phyloP scores from a whole-genome alignment of 1,140 invertebrate genomes.

The Drosophila carrolli region DNA sequence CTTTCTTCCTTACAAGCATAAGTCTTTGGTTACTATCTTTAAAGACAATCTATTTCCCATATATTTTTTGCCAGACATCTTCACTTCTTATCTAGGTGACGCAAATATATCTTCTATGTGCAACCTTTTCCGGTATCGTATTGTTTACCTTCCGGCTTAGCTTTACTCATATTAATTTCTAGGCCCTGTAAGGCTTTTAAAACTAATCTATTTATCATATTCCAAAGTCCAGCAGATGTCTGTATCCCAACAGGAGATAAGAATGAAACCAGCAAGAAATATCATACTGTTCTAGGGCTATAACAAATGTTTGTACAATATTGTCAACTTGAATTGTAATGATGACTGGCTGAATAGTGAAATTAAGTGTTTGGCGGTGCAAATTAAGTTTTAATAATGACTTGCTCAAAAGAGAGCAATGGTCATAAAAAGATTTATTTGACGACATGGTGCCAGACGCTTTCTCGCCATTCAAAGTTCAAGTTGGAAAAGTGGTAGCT shows the following conservation, averaged over 20 bases:
- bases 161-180: too few species aligned
- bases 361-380: not conserved
- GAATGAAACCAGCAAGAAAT: not conserved
- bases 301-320: not conserved
- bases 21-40: too few species aligned
- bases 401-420: not conserved
- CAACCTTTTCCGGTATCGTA: not conserved
- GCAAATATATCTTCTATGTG: not conserved
- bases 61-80: not conserved
- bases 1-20: too few species aligned
- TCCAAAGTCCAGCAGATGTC: not conserved
- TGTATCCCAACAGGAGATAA: not conserved
- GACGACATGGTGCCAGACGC: not conserved
- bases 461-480: slow-evolving; percentile 18
- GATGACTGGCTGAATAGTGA: not conserved
- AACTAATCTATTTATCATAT: not conserved
- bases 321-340: not conserved
- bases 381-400: slow-evolving; percentile 1
- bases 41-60: too few species aligned
- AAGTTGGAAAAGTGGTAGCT: not conserved
- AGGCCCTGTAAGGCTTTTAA: not conserved
- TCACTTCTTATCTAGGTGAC: not conserved
- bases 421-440: slow-evolving; percentile 3
- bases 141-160: not conserved
- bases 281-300: not conserved